Evolutionary conservation across 2,888 invertebrate genomes (phyloP).

Genomic region (Papilio gigon): DNA sequence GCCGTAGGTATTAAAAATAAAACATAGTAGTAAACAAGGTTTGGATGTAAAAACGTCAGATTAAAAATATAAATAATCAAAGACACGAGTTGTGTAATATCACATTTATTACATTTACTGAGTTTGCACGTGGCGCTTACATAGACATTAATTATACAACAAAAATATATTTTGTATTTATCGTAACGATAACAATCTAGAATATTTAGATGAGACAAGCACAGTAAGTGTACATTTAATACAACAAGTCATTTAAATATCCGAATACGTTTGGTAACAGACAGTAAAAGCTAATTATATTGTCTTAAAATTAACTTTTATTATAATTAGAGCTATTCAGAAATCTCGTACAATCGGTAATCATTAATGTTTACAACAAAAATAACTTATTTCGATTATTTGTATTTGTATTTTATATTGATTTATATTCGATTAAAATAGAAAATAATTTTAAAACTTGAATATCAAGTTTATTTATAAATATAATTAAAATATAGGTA

Average conservation of each 20-base stretch:
- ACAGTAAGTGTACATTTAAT: constrained; percentile 33
- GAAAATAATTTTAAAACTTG: constrained; percentile 44
- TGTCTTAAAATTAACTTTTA: constrained; percentile 22
- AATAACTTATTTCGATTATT: too few species aligned
- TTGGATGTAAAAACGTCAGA: background rate
- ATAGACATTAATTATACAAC: constrained; percentile 38
- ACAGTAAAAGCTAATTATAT: constrained; percentile 7
- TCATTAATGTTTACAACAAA: background rate
- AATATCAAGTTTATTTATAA: constrained; percentile 46
- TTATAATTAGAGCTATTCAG: background rate
- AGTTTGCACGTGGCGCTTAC: constrained; percentile 37
- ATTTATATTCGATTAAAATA: constrained; percentile 16
- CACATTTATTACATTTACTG: constrained; percentile 47
- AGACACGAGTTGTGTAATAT: constrained; percentile 45
- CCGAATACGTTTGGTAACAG: constrained; percentile 23
- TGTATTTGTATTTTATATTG: too few species aligned
- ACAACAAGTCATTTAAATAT: constrained; percentile 40
- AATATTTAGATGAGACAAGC: constrained; percentile 36
- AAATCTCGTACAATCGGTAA: constrained; percentile 20
- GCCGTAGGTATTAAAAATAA: too few species aligned
- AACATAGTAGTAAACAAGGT: too few species aligned
- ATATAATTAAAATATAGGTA: background rate
- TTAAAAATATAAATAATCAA: background rate
- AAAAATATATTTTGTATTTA: constrained; percentile 42
- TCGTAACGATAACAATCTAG: constrained; percentile 35